Evolutionary conservation across 2,797 vertebrate genomes (phyloP).

Genomic region (Echeneis naucrates): DNA sequence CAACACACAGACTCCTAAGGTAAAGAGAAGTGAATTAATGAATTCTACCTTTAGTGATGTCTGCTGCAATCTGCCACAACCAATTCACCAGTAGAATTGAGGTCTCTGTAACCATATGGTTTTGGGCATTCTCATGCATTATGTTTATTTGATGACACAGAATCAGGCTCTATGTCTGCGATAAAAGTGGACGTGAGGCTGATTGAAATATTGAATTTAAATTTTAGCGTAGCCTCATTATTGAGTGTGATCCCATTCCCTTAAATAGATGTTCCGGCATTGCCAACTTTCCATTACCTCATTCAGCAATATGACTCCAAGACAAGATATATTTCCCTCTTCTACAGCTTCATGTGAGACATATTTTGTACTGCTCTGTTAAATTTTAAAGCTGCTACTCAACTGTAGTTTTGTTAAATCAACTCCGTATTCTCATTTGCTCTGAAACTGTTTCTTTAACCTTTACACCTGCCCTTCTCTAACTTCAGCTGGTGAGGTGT

Average conservation of each 20-base stretch:
- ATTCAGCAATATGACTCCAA: slow-evolving; percentile 59
- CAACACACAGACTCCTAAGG: slow-evolving; percentile 19
- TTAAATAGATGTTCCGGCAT: slow-evolving; percentile 63
- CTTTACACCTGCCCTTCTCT: neutral
- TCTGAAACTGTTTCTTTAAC: neutral
- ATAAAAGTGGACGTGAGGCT: slow-evolving; percentile 22
- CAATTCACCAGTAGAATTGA: slow-evolving; percentile 17
- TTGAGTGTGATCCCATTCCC: slow-evolving; percentile 58
- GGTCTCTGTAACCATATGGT: slow-evolving; percentile 21
- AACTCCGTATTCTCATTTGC: neutral
- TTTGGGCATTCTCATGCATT: slow-evolving; percentile 11
- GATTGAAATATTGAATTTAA: slow-evolving; percentile 39
- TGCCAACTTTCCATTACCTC: slow-evolving; percentile 70
- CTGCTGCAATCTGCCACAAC: slow-evolving; percentile 15
- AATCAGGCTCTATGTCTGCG: slow-evolving; percentile 12
- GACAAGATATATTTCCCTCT: slow-evolving; percentile 47
- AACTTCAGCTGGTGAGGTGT: slow-evolving; percentile 80
- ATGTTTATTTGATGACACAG: slow-evolving; percentile 26
- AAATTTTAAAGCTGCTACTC: slow-evolving; percentile 14
- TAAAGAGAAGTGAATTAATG: slow-evolving; percentile 9
- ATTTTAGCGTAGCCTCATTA: slow-evolving; percentile 41
- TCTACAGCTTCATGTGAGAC: slow-evolving; percentile 39
- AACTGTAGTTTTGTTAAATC: slow-evolving; percentile 6
- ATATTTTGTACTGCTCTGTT: slow-evolving; percentile 38
- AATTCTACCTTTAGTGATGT: slow-evolving; percentile 20